Evolutionary conservation across 2,113 vertebrate genomes (phyloP).

Genomic region (Antechinus flavipes): DNA sequence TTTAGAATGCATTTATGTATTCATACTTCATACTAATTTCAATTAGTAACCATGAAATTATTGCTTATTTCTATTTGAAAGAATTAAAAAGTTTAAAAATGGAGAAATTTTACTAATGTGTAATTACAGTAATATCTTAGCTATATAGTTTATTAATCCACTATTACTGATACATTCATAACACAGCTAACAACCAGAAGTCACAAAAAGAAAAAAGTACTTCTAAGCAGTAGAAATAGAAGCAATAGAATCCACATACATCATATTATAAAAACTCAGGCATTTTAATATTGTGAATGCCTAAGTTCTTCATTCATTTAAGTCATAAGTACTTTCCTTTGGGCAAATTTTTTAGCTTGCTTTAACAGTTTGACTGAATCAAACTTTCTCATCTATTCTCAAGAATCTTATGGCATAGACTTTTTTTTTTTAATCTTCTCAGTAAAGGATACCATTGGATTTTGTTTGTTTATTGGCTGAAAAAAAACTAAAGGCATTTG

Average conservation of each 20-base stretch:
- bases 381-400: background rate
- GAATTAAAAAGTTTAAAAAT: background rate
- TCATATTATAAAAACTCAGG: background rate
- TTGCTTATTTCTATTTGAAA: background rate
- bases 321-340: too few species aligned
- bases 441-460: background rate
- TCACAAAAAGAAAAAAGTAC: background rate
- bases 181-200: background rate
- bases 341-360: background rate
- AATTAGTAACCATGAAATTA: background rate
- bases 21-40: background rate
- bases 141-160: too few species aligned
- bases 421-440: background rate
- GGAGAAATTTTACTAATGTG: background rate
- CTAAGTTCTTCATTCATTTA: too few species aligned
- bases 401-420: background rate
- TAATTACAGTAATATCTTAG: too few species aligned
- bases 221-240: background rate
- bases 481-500: background rate
- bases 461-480: background rate
- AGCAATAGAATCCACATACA: background rate
- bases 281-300: background rate
- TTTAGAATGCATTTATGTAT: background rate
- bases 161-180: background rate
- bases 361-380: background rate